A percentile compares a stretch with the other conserved stretches of the same genome.
Evolutionary conservation across 1,140 invertebrate species (phyloP).

Genomic region (Brevipalpus yothersi): DNA sequence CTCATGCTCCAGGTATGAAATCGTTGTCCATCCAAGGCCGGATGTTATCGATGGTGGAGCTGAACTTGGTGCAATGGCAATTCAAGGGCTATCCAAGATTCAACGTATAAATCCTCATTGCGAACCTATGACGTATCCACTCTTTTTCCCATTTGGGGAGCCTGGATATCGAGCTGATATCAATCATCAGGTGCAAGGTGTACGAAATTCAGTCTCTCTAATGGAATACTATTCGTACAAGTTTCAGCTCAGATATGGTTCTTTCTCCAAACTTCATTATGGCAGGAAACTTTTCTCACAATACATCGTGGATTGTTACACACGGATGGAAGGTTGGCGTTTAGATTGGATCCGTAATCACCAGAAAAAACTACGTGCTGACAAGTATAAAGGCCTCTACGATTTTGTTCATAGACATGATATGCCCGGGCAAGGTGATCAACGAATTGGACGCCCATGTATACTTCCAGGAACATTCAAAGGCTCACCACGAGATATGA

Average conservation of each 20-base stretch:
- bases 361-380: conserved; percentile 7
- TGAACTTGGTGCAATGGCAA: too few species aligned
- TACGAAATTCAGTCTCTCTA: neutral
- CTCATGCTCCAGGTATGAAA: neutral
- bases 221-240: neutral
- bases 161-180: neutral
- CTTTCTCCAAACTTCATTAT: conserved; percentile 11
- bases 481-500: conserved; percentile 4
- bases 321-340: conserved; percentile 1
- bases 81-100: too few species aligned
- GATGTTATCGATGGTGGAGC: too few species aligned
- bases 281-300: conserved; percentile 12
- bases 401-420: conserved; percentile 7
- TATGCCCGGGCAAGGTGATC: too few species aligned
- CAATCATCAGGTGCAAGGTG: too few species aligned
- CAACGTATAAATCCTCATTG: conserved; percentile 3
- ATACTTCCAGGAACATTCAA: conserved; percentile 10
- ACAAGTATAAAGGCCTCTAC: conserved; percentile 8
- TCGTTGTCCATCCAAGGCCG: too few species aligned
- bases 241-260: neutral
- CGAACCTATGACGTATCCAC: conserved; percentile 14
- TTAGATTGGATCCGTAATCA: conserved; percentile 5
- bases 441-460: neutral
- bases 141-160: conserved; percentile 11
- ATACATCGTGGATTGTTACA: conserved; percentile 10